Percentiles rank a stretch among this genome's conserved stretches.
phyloP scores from a whole-genome alignment of 2,113 vertebrate genomes.

The Nyctibius bracteatus region DNA sequence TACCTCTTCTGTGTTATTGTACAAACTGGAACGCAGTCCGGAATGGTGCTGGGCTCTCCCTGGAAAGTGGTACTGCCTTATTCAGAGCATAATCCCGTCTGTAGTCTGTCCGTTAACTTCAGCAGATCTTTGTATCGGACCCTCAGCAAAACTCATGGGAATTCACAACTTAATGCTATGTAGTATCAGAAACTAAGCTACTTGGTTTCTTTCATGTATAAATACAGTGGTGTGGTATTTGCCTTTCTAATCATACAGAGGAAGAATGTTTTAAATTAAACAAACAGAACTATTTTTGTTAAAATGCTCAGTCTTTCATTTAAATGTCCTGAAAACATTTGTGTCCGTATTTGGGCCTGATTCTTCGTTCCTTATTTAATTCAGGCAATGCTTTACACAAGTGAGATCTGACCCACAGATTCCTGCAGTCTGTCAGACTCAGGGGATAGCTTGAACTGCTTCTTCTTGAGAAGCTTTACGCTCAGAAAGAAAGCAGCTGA shows the following conservation, averaged over 20 bases:
- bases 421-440: not conserved
- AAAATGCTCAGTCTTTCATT: not conserved
- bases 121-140: not conserved
- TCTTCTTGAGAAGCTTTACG: not conserved
- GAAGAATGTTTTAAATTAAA: conserved; percentile 23
- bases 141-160: not conserved
- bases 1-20: not conserved
- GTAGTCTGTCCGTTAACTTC: not conserved
- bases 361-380: not conserved
- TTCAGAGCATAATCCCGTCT: not conserved
- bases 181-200: not conserved
- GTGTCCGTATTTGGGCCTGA: not conserved
- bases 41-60: not conserved
- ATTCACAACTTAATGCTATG: not conserved
- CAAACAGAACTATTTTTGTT: not conserved
- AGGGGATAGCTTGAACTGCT: not conserved
- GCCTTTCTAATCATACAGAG: not conserved
- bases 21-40: not conserved
- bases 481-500: not conserved
- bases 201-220: not conserved
- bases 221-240: not conserved
- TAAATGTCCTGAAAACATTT: conserved; percentile 1
- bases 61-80: not conserved
- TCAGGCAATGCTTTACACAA: not conserved
- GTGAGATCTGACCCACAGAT: not conserved